Conservation (phyloP, 1,140 invertebrate genomes). For the Semibalanus balanoides region DNA sequence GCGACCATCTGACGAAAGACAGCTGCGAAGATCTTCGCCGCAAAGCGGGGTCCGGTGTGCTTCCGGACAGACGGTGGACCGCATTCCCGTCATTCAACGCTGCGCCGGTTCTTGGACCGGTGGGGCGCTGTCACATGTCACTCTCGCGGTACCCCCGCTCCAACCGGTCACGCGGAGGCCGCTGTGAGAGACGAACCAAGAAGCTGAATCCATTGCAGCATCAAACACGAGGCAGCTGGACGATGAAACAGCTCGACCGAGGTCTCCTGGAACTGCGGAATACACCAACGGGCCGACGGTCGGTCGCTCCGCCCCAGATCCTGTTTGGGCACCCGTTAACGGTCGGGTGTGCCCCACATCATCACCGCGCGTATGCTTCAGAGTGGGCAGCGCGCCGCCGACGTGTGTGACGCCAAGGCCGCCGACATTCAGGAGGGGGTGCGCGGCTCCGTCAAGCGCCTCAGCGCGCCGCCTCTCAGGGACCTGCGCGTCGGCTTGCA, state of each 20-base stretch:
- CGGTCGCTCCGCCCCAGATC: too few relatives aligned
- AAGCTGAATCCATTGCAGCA: slow-evolving; percentile 10
- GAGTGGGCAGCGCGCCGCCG: too few relatives aligned
- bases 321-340: too few relatives aligned
- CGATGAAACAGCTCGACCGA: not conserved
- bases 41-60: slow-evolving; percentile 3
- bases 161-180: slow-evolving; percentile 11
- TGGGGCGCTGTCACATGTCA: slow-evolving; percentile 8
- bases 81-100: slow-evolving; percentile 9
- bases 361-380: too few relatives aligned
- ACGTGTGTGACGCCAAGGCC: too few relatives aligned
- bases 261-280: too few relatives aligned
- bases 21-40: slow-evolving; percentile 6
- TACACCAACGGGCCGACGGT: too few relatives aligned
- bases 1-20: not conserved
- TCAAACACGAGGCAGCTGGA: not conserved
- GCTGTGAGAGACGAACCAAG: slow-evolving; percentile 12
- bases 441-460: too few relatives aligned
- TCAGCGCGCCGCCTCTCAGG: too few relatives aligned
- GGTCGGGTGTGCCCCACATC: too few relatives aligned
- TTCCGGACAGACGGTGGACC: slow-evolving; percentile 13
- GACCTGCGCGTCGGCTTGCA: too few relatives aligned
- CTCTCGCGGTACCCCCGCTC: slow-evolving; percentile 8
- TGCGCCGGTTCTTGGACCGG: slow-evolving; percentile 10
- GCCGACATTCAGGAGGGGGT: too few relatives aligned